Evolutionary conservation across 2,797 vertebrate genomes (phyloP), one percentile per base, ranked within the genome.

Genomic region (Sebastes steindachneri): DNA sequence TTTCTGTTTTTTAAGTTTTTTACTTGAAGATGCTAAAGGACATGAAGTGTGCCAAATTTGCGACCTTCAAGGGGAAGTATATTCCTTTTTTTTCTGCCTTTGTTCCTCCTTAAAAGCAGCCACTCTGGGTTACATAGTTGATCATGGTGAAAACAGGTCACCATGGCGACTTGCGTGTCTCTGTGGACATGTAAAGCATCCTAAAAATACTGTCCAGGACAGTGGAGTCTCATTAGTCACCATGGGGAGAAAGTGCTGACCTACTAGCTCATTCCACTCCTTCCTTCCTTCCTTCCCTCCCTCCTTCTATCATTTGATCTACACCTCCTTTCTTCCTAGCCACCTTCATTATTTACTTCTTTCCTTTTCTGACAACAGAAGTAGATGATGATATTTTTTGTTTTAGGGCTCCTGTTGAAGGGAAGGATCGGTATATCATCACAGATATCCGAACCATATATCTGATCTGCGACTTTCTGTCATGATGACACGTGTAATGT

Each of bases 201-300:
- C 95, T 95, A 95, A 96, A 96, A 95, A 96, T 95, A 95, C 91
- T 79, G 88, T 78, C 83, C 91, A 80, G 93, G 89, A 91, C 86
- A 76, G 82, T 73, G 62, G 80, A 89, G 88, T 81, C 88, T 94
- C 92, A 95, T 95, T 92, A 91, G 89, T 95, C 94, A 95, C 91
- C 80, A 74, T 41, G 57, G 90, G 89, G 90, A 83, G 72, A 90
- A 83, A 86, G 82, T 48, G 77, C 84, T 88, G 90, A 90, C 89
- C 92, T 89, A 89, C 83, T 86, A 87, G 82, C 85, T 93, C 86
- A 17, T 81, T 76, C 85, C 51, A 23, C 63, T 77, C 77, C 48
- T 58, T 79, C 65, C 67, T 59, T 88, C 71, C 14, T 72, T 68
- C 66, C 63, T 66, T 74, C 58, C 31, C 58, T 72, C 15, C 33